Conservation (phyloP, 23 tunicate genomes). For the Phallusia fumigata region DNA sequence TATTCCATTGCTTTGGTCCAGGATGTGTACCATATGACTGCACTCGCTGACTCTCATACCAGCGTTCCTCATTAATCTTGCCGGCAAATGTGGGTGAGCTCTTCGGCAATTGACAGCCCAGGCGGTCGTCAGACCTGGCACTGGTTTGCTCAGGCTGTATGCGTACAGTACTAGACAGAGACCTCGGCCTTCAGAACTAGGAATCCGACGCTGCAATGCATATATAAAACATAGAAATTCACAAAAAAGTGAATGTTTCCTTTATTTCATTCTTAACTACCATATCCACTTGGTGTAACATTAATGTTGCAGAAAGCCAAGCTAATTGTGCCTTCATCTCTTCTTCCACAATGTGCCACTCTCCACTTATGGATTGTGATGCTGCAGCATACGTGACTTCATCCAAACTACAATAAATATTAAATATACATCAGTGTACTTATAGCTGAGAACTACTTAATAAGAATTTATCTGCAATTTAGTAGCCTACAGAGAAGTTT, state of each 20-base stretch:
- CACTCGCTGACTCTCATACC: conserved; percentile 66
- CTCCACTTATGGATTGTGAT: conserved; percentile 3
- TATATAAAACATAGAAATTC: too few species aligned
- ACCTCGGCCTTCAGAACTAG: conserved; percentile 43
- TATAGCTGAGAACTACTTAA: too few species aligned
- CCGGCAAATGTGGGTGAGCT: conserved; percentile 35
- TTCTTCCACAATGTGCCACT: conserved; percentile 51
- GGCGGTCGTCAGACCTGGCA: conserved; percentile 32
- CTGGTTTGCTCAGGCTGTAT: conserved; percentile 37
- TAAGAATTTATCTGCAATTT: too few species aligned
- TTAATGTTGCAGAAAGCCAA: conserved; percentile 52
- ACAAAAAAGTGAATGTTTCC: too few species aligned
- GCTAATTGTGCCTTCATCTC: conserved; percentile 66
- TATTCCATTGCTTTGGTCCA: conserved; percentile 11
- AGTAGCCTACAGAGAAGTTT: too few species aligned
- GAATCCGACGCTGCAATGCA: conserved; percentile 32
- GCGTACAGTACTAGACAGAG: conserved; percentile 43
- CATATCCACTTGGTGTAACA: conserved; percentile 52
- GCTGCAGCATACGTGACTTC: conserved; percentile 11
- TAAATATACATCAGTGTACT: not conserved
- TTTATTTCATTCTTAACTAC: too few species aligned
- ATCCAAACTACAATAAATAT: conserved; percentile 29
- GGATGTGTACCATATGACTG: conserved; percentile 59
- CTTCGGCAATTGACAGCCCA: conserved; percentile 51
- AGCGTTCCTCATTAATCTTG: conserved; percentile 43